Percentiles rank a stretch among this genome's conserved stretches.
phyloP scores from a whole-genome alignment of 1,140 invertebrate genomes.

The Drosophila hydei region DNA sequence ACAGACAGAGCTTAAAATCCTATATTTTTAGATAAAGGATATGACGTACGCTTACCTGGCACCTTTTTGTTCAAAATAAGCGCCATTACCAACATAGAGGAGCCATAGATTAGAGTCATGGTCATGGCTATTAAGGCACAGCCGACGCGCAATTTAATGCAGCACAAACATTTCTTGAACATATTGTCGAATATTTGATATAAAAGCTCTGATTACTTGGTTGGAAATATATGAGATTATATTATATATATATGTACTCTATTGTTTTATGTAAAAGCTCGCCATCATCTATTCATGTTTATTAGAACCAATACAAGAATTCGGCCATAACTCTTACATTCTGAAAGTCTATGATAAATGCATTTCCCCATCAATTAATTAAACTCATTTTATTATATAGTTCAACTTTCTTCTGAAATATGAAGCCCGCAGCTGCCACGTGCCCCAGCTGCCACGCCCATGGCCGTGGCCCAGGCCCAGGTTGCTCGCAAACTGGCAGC shows the following conservation, averaged over 20 bases:
- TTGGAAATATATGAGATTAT: not conserved
- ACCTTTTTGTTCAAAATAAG: not conserved
- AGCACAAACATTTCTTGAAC: not conserved
- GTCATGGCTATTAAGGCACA: not conserved
- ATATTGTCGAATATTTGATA: not conserved
- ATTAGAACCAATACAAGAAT: no score
- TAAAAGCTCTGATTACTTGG: not conserved
- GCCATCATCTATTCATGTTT: not conserved
- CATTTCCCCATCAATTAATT: constrained; percentile 1
- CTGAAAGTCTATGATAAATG: constrained; percentile 16
- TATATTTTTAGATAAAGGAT: no score
- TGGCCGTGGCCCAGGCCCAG: constrained; percentile 7
- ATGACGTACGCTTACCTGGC: constrained; percentile 8
- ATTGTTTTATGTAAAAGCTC: no score
- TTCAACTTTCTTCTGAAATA: constrained; percentile 43
- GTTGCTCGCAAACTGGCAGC: constrained; percentile 22
- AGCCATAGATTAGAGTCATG: not conserved
- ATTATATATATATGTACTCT: not conserved
- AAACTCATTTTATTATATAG: not conserved
- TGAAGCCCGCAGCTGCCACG: constrained; percentile 54
- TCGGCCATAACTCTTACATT: not conserved
- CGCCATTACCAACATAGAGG: not conserved
- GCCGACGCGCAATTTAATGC: not conserved
- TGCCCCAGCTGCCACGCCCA: constrained; percentile 48
- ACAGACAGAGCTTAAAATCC: no score